Conservation (phyloP, 2,113 vertebrate species). For the Lamprotornis superbus region DNA sequence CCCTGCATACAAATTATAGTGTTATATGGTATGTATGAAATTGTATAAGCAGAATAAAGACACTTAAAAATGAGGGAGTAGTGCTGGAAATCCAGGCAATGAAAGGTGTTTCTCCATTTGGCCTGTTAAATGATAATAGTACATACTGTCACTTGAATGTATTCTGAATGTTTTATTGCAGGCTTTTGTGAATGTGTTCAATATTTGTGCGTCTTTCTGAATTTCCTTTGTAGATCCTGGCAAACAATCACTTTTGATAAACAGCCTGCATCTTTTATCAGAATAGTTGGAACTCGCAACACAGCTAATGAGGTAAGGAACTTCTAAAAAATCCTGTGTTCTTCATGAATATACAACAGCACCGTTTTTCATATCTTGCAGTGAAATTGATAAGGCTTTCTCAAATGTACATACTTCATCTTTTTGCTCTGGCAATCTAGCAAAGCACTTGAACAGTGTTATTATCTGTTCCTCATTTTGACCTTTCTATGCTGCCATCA, state of each 20-base stretch:
- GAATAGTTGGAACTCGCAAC: conserved; percentile 97
- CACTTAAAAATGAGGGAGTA: background rate
- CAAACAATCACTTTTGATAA: conserved; percentile 91
- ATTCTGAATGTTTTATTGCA: background rate
- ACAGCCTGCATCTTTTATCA: conserved; percentile 92
- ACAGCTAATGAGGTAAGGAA: conserved; percentile 93
- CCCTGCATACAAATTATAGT: background rate
- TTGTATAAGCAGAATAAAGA: background rate
- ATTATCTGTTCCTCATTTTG: background rate
- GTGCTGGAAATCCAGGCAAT: background rate
- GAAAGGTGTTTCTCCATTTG: background rate
- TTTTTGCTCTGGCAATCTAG: background rate
- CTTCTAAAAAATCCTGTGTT: background rate
- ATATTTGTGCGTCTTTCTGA: conserved; percentile 1
- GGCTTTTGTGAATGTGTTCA: background rate
- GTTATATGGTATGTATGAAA: background rate
- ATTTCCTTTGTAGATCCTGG: conserved; percentile 84
- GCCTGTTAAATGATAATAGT: background rate
- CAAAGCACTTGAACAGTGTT: background rate
- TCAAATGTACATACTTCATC: background rate
- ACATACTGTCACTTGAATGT: background rate
- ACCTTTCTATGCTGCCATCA: background rate
- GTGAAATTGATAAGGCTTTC: background rate
- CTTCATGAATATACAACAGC: background rate
- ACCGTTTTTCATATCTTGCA: background rate